Evolutionary conservation across 2,888 invertebrate species (phyloP).

Genomic region (Aricia artaxerxes): DNA sequence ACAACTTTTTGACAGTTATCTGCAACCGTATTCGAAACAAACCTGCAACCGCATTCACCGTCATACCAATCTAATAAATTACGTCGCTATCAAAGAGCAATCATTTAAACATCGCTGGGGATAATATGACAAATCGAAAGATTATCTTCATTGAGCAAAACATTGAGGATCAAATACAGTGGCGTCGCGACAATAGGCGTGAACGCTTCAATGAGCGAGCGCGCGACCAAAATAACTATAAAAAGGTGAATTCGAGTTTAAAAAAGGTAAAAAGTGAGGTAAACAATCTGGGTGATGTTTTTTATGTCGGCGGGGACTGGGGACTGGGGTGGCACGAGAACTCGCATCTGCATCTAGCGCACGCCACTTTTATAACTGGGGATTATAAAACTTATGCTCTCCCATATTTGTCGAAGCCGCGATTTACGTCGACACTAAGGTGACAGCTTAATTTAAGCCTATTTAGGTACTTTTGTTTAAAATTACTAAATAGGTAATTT

Average conservation of each 20-base stretch:
- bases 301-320: constrained; percentile 51
- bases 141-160: constrained; percentile 69
- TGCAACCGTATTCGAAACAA: background rate
- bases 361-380: constrained; percentile 39
- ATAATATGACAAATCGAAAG: constrained; percentile 48
- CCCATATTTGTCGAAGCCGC: background rate
- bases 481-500: no score
- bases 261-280: constrained; percentile 79
- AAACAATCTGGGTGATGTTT: constrained; percentile 73
- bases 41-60: background rate
- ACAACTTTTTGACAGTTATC: no score
- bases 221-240: constrained; percentile 69
- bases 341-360: constrained; percentile 56
- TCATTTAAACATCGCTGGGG: constrained; percentile 31
- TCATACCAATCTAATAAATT: constrained; percentile 9
- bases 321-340: constrained; percentile 58
- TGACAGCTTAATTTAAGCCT: background rate
- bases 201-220: constrained; percentile 66
- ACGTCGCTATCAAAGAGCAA: constrained; percentile 3
- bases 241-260: constrained; percentile 70
- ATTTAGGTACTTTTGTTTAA: no score
- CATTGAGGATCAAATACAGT: constrained; percentile 73
- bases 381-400: constrained; percentile 30
- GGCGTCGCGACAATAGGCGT: constrained; percentile 63
- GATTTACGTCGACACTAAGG: background rate